Base-by-base conservation (phyloP, 2,888 invertebrate species). In the Pristionchus exspectatus region DNA sequence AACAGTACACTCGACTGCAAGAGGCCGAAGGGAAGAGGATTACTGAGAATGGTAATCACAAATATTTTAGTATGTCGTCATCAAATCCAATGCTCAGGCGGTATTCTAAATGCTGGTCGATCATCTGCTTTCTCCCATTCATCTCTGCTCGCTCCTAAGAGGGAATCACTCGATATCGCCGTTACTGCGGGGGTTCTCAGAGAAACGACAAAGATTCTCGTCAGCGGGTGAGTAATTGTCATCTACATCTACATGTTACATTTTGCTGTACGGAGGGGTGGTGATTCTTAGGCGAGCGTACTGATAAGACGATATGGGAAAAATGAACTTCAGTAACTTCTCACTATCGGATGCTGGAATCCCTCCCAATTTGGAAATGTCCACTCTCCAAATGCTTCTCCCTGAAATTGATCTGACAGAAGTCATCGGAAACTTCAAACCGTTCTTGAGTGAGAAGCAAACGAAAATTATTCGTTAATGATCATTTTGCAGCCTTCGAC, bases 121-220 rank as follows among this genome's bases (percentile, higher is more conserved):
- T 87, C 93, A 9, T 93, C 94, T 44, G 90, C 94, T 27, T 90
- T 94, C 50, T 92, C 94, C 7, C 95, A 95, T 90, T 93, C 94
- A 9, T 90, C 91, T 89, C 90, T 95, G 5, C 92, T 95, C 93
- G 93, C 94, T 21, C 94, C 95, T 0, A 95, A 95, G 89, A 91
- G 90, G 54, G 94, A 95, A 90, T 93, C 94, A 12, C 90, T 95
- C 54, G 94, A 95, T 88, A 92, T 94, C 44, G 94, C 95, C 0
- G 88, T 92, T 83, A 94, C 93, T 16, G 95, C 95, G 14, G 93
- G 92, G 16, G 92, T 95, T 81, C 91, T 95, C 7, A 90, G 94
- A 87, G 94, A 95, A 90, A 93, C 94, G 12, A 95, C 95, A 2
- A 94, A 94, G 81, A 92, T 95, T 50, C 84, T 95, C 44, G 44